Conservation (phyloP, 37 sponge, comb jelly and placozoan species). For the Ianthella basta region DNA sequence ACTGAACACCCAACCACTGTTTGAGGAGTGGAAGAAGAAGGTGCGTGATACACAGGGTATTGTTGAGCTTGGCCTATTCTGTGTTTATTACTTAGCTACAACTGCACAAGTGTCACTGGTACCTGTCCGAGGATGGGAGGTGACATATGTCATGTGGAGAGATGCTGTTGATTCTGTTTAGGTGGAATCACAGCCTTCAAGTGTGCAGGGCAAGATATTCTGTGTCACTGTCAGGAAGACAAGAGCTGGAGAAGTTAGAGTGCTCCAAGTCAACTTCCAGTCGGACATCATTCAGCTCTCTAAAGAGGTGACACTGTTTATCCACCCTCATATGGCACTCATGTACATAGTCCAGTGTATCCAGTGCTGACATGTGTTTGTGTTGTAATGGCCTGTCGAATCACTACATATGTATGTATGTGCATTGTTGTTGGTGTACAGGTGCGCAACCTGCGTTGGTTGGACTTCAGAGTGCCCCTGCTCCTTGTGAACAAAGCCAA, state of each 20-base stretch:
- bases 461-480: conserved; percentile 91
- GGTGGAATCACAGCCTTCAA: conserved; percentile 69
- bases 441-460: conserved; percentile 88
- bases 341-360: no score
- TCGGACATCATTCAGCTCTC: conserved; percentile 93
- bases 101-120: no score
- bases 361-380: no score
- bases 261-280: conserved; percentile 90
- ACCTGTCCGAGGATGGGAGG: no score
- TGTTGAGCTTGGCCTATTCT: neutral
- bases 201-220: conserved; percentile 86
- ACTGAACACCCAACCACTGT: conserved; percentile 89
- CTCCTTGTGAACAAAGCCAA: conserved; percentile 88
- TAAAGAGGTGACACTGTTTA: conserved; percentile 77
- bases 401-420: neutral
- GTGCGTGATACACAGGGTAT: neutral
- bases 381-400: neutral
- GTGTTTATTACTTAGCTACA: no score
- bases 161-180: conserved; percentile 22
- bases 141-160: neutral
- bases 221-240: conserved; percentile 66
- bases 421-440: neutral
- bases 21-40: conserved; percentile 74
- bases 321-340: no score
- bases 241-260: conserved; percentile 67